Evolutionary conservation across 2,113 vertebrate genomes (phyloP).

Genomic region (Peucedramus taeniatus): DNA sequence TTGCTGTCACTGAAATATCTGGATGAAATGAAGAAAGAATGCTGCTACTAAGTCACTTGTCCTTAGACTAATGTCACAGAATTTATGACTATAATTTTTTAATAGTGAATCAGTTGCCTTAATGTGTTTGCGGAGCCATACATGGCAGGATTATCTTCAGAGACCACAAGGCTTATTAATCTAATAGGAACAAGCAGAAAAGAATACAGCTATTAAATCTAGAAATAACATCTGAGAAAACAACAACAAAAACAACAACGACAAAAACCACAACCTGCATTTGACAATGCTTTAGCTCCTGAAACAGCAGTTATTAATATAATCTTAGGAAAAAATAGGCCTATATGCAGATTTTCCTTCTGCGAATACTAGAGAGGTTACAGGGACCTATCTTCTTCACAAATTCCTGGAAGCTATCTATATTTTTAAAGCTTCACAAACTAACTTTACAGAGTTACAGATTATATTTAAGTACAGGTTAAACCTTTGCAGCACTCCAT

Average conservation of each 20-base stretch:
- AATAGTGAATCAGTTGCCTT: background rate
- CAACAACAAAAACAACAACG: rapidly evolving
- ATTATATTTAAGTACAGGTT: background rate
- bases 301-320: background rate
- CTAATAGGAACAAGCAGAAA: background rate
- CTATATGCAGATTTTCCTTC: background rate
- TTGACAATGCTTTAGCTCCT: background rate
- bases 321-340: background rate
- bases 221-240: background rate
- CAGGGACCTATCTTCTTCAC: background rate
- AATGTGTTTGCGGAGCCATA: background rate
- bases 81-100: background rate
- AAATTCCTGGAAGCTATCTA: background rate
- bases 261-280: background rate
- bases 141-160: background rate
- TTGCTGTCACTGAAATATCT: background rate
- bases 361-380: background rate
- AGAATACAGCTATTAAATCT: background rate
- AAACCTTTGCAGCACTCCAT: background rate
- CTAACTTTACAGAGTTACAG: background rate
- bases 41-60: background rate
- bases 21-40: background rate
- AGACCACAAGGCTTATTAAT: background rate
- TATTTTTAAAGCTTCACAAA: background rate
- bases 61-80: background rate